Conservation (phyloP, 2,113 vertebrate species). For the Dromiciops gliroides region DNA sequence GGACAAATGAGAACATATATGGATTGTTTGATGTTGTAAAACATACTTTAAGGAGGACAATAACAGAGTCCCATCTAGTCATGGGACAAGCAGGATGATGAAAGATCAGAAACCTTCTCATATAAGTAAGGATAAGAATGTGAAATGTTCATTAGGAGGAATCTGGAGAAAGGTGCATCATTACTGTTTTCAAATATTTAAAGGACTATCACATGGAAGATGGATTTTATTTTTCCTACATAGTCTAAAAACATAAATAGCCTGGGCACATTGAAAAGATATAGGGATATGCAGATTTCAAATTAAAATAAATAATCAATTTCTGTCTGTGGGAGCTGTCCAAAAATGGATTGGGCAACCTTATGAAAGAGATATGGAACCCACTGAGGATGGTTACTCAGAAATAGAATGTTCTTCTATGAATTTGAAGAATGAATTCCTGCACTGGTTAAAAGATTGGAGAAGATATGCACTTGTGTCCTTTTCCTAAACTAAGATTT, state of each 20-base stretch:
- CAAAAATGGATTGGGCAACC: neutral
- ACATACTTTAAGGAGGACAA: neutral
- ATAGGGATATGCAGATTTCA: neutral
- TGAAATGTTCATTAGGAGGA: neutral
- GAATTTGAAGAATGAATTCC: neutral
- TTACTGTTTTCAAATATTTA: neutral
- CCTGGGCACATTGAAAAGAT: neutral
- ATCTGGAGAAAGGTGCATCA: neutral
- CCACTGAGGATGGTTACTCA: neutral
- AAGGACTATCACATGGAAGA: constrained; percentile 14
- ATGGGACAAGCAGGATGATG: neutral
- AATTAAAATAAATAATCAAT: neutral
- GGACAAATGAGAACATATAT: neutral
- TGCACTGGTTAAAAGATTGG: neutral
- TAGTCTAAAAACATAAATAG: constrained; percentile 11
- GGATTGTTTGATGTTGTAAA: neutral
- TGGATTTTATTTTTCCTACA: neutral
- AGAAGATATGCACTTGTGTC: neutral
- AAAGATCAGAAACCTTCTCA: neutral
- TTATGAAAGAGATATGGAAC: neutral
- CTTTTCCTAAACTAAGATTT: neutral
- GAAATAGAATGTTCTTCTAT: neutral
- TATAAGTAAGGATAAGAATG: neutral
- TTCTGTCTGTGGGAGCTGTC: neutral
- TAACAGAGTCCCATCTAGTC: neutral